A percentile compares a stretch with the other conserved stretches of the same genome.
Evolutionary conservation across 1,140 invertebrate genomes (phyloP).

Genomic region (Hyphantria cunea): DNA sequence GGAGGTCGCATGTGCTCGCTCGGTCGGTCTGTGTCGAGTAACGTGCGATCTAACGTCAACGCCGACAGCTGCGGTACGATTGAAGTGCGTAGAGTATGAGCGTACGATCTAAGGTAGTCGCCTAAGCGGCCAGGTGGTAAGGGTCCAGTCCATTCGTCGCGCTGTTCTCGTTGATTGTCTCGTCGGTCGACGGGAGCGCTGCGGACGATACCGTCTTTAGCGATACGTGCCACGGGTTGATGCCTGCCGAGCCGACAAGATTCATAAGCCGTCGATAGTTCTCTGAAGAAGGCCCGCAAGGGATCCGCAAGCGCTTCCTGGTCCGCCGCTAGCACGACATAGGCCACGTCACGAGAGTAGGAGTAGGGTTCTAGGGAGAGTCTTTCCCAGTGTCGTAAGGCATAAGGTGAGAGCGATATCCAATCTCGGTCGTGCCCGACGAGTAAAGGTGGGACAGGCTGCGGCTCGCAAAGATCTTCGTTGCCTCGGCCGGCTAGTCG

Average conservation of each 20-base stretch:
- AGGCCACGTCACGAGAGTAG: constrained; percentile 95
- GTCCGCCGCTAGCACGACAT: constrained; percentile 96
- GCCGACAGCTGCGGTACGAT: constrained; percentile 91
- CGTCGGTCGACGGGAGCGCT: constrained; percentile 85
- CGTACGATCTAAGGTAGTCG: constrained; percentile 92
- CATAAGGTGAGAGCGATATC: constrained; percentile 95
- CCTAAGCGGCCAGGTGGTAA: constrained; percentile 91
- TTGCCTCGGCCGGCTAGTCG: constrained; percentile 95
- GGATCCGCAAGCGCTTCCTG: constrained; percentile 91
- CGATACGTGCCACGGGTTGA: constrained; percentile 91
- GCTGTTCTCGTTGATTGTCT: constrained; percentile 77
- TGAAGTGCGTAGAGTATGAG: constrained; percentile 87
- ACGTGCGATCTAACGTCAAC: constrained; percentile 90
- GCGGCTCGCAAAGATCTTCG: constrained; percentile 97
- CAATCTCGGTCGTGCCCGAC: constrained; percentile 98
- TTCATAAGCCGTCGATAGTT: constrained; percentile 96
- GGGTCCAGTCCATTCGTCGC: constrained; percentile 95
- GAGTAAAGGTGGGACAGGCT: constrained; percentile 96
- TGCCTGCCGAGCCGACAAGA: constrained; percentile 95
- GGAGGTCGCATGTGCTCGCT: constrained; percentile 84
- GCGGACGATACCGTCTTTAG: constrained; percentile 94
- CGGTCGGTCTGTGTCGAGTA: constrained; percentile 86
- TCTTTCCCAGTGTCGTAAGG: constrained; percentile 97
- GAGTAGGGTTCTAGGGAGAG: constrained; percentile 96
- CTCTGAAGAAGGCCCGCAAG: constrained; percentile 94